Evolutionary conservation across 2,797 vertebrate species (phyloP).

Genomic region (Choloepus didactylus): DNA sequence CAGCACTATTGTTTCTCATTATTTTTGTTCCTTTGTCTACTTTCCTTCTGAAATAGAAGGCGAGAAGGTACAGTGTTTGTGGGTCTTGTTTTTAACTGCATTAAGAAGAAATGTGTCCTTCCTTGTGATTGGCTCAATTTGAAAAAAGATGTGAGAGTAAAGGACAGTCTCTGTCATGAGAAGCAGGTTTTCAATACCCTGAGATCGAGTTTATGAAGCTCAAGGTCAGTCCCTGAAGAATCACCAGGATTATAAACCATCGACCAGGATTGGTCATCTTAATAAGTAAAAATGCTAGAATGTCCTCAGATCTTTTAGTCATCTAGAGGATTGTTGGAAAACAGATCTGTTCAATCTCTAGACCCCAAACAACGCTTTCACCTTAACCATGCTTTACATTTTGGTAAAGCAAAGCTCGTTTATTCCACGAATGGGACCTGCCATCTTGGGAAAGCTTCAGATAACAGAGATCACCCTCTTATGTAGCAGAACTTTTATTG

Average conservation of each 20-base stretch:
- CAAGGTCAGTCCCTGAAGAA: not conserved
- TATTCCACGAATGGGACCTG: not conserved
- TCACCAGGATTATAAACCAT: not conserved
- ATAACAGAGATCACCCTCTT: not conserved
- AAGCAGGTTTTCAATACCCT: not conserved
- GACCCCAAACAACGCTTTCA: not conserved
- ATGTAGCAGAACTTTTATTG: not conserved
- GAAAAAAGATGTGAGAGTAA: not conserved
- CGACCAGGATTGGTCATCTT: not conserved
- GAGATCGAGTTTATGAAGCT: not conserved
- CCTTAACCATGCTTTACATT: not conserved
- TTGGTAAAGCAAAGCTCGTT: not conserved
- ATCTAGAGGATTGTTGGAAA: not conserved
- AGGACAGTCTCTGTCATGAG: not conserved
- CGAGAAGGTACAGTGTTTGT: not conserved
- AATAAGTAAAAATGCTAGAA: not conserved
- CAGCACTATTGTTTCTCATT: not conserved
- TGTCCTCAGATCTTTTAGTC: slow-evolving; percentile 12
- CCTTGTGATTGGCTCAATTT: not conserved
- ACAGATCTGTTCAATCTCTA: not conserved
- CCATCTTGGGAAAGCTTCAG: not conserved
- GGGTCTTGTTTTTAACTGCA: not conserved
- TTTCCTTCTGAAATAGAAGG: not conserved
- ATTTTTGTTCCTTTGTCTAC: not conserved
- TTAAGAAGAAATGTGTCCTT: not conserved